Conservation (phyloP, 30 jellyfish, hydroid and myxozoan species). For the Turritopsis dohrnii region DNA sequence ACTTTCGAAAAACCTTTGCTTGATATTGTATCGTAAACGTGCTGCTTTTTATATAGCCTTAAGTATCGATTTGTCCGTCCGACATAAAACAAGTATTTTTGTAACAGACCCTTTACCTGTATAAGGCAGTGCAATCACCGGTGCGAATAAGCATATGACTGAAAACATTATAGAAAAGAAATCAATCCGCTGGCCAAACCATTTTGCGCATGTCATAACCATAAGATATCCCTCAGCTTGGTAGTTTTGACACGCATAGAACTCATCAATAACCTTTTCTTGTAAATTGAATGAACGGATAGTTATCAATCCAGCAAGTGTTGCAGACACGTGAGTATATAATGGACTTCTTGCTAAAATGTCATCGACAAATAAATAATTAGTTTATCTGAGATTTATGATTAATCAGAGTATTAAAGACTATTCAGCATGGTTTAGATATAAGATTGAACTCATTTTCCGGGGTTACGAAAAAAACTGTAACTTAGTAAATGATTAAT, state of each 20-base stretch:
- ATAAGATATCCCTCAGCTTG: conserved; percentile 60
- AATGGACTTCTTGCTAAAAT: conserved; percentile 71
- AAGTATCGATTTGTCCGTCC: no score
- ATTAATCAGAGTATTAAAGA: no score
- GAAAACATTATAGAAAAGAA: conserved; percentile 30
- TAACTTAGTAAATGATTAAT: no score
- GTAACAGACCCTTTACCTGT: conserved; percentile 57
- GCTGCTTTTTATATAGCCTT: no score
- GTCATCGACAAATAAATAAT: background rate
- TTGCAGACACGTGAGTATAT: conserved; percentile 58
- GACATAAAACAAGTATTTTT: no score
- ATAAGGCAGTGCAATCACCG: conserved; percentile 32
- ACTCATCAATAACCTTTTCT: conserved; percentile 34
- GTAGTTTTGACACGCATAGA: conserved; percentile 53
- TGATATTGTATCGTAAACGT: no score
- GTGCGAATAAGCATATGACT: conserved; percentile 31
- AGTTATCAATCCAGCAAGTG: conserved; percentile 57
- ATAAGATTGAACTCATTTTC: no score
- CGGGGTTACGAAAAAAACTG: no score
- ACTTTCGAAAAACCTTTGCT: no score
- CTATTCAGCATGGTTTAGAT: no score
- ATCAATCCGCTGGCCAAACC: conserved; percentile 72
- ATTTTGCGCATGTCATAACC: conserved; percentile 31
- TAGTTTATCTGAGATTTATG: no score
- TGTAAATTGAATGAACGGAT: conserved; percentile 47